Evolutionary conservation across 2,888 invertebrate species (phyloP), one percentile per base, ranked within the genome.

Genomic region (Thalpophila matura): DNA sequence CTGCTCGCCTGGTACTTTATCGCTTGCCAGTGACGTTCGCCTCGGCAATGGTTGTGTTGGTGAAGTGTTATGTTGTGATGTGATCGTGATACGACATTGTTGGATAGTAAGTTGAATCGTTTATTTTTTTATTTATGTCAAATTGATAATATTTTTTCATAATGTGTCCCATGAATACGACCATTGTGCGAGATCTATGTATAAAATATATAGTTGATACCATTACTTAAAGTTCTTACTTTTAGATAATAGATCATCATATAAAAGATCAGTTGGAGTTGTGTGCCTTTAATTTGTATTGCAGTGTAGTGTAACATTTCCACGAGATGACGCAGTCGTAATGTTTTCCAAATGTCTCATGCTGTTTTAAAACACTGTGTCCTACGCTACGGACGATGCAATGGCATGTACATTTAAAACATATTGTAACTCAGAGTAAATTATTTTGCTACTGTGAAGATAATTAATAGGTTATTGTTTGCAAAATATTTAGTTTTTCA

Each of bases 261-360:
- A 57, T 68, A 68, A 66, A 71, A 47, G 72, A 66, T 77, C 63
- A 64, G 72, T 60, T 33, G 70, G 59, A 67, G 57, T 74, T 65
- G 64, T 60, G 87, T 84, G 85, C 83, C 84, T 83, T 82, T 79
- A 40, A 76, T 84, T 82, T 82, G 74, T 80, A 81, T 73, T 66
- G 77, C 74, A 65, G 43, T 64, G 65, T 57, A 57, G 72, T 54
- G 47, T 59, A 46, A 46, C 38, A 42, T 38, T 43, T 56, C 29
- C 38, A 42, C n/a, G 9, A 76, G 18, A 49, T 42, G 50, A 74
- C 40, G 31, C 59, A 37, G 33, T 68, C 35, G 10, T 56, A 54
- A 58, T 54, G 50, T 47, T 56, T 60, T 59, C 50, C 47, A 37
- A 61, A 59, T 67, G 72, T 62, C 33, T 33, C 43, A 49, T 66